Percentiles rank a stretch among this genome's conserved stretches.
phyloP scores from a whole-genome alignment of 2,888 invertebrate genomes.

The Scelioninae gen. 1 region DNA sequence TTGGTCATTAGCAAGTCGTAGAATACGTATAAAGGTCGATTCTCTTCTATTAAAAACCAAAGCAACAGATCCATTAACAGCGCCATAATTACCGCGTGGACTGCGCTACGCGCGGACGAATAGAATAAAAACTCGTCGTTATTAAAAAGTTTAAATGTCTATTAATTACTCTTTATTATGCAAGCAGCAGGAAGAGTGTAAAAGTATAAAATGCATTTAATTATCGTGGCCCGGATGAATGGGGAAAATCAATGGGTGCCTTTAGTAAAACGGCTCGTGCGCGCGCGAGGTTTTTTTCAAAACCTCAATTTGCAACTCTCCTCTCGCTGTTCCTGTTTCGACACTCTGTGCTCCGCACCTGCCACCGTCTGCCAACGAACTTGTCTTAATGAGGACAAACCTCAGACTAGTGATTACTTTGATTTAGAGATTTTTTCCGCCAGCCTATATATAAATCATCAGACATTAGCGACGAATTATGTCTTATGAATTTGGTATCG shows the following conservation, averaged over 20 bases:
- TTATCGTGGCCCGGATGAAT: constrained; percentile 79
- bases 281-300: constrained; percentile 75
- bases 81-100: constrained; percentile 79
- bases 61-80: constrained; percentile 82
- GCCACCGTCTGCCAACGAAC: constrained; percentile 62
- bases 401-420: constrained; percentile 78
- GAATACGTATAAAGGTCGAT: constrained; percentile 73
- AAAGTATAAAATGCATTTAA: constrained; percentile 81
- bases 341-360: constrained; percentile 65
- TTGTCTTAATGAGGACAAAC: constrained; percentile 78
- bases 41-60: constrained; percentile 80
- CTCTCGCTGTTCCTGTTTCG: constrained; percentile 60
- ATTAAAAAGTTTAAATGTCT: constrained; percentile 83
- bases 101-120: constrained; percentile 72
- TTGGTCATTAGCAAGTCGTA: constrained; percentile 73
- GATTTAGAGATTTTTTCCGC: constrained; percentile 75
- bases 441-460: constrained; percentile 53
- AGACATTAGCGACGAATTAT: constrained; percentile 34
- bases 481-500: constrained; percentile 26
- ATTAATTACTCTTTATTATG: constrained; percentile 81
- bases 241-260: constrained; percentile 81
- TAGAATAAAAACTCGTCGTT: constrained; percentile 80
- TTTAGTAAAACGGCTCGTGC: constrained; percentile 75
- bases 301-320: constrained; percentile 78
- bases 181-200: constrained; percentile 74